These are phyloP conservation scores for Drosophila paranaensis DNA, from an alignment of 2,888 invertebrate genomes.

Conservation along the genomic window DNA sequence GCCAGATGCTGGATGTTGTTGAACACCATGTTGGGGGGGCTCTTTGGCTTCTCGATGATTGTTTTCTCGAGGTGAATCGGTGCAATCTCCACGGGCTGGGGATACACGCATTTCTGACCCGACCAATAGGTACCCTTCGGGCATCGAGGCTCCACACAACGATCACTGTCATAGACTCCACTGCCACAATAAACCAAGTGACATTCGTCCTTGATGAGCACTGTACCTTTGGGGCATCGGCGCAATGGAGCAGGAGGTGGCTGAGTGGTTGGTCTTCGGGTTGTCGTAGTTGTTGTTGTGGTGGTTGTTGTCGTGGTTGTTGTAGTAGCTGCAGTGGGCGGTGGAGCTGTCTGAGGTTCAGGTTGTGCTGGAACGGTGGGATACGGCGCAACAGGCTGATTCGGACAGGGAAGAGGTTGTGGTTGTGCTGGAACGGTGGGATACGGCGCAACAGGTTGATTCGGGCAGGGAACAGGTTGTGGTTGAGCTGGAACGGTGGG, in stretches of 20 bases:
- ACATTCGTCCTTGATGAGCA: constrained; percentile 58
- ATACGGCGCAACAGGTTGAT: constrained; percentile 13
- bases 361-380: not conserved
- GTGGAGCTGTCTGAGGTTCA: not conserved
- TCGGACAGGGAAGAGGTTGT: not conserved
- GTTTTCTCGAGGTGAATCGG: constrained; percentile 50
- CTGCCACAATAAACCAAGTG: constrained; percentile 70
- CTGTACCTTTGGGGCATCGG: constrained; percentile 65
- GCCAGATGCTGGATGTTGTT: constrained; percentile 66
- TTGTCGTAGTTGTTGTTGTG: constrained; percentile 14
- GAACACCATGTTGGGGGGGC: constrained; percentile 40
- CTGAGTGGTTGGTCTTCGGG: constrained; percentile 6
- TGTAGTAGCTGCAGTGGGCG: not conserved
- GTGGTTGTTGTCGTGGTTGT: not conserved
- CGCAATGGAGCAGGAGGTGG: constrained; percentile 36
- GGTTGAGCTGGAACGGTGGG: not conserved
- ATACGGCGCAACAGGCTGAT: constrained; percentile 1
- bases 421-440: constrained; percentile 2
- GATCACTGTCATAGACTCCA: constrained; percentile 50
- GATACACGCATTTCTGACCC: constrained; percentile 57
- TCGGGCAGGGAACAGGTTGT: constrained; percentile 7
- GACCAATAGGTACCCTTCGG: constrained; percentile 74
- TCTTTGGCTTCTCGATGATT: constrained; percentile 39
- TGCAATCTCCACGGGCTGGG: constrained; percentile 43
- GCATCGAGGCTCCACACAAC: constrained; percentile 64